phyloP scores from a whole-genome alignment of 2,888 invertebrate genomes.

The Steromphala cineraria region DNA sequence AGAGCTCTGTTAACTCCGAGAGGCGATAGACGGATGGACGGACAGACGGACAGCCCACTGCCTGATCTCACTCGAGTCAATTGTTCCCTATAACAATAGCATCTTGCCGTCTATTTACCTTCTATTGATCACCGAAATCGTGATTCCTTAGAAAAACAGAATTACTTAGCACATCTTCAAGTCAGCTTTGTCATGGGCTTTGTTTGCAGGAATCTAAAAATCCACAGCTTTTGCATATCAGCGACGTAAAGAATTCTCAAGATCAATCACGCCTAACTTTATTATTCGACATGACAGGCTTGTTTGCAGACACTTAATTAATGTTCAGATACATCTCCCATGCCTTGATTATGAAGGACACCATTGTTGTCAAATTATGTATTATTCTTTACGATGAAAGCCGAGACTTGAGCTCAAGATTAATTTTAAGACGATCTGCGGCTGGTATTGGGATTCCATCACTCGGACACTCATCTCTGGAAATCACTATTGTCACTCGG shows the following conservation, averaged over 20 bases:
- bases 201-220: slow-evolving; percentile 14
- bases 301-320: slow-evolving; percentile 34
- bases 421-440: slow-evolving; percentile 24
- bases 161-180: slow-evolving; percentile 28
- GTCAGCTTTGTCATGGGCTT: slow-evolving; percentile 20
- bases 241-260: slow-evolving; percentile 1
- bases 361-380: slow-evolving; percentile 33
- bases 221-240: slow-evolving; percentile 13
- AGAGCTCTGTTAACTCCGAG: neutral
- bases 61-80: neutral
- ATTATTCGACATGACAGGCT: slow-evolving; percentile 30
- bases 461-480: slow-evolving; percentile 15
- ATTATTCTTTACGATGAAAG: slow-evolving; percentile 22
- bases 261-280: slow-evolving; percentile 27
- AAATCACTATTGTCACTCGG: slow-evolving; percentile 17
- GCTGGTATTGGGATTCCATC: slow-evolving; percentile 24
- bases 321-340: slow-evolving; percentile 28
- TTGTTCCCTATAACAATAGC: slow-evolving; percentile 19
- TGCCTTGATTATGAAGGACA: slow-evolving; percentile 25
- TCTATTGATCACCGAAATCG: slow-evolving; percentile 18
- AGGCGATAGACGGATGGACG: neutral
- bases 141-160: slow-evolving; percentile 24
- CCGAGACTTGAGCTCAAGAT: slow-evolving; percentile 22
- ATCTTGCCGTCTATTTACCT: slow-evolving; percentile 7
- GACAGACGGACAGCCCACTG: neutral